phyloP scores from a whole-genome alignment of 2,113 vertebrate genomes.

The Mellivora capensis region DNA sequence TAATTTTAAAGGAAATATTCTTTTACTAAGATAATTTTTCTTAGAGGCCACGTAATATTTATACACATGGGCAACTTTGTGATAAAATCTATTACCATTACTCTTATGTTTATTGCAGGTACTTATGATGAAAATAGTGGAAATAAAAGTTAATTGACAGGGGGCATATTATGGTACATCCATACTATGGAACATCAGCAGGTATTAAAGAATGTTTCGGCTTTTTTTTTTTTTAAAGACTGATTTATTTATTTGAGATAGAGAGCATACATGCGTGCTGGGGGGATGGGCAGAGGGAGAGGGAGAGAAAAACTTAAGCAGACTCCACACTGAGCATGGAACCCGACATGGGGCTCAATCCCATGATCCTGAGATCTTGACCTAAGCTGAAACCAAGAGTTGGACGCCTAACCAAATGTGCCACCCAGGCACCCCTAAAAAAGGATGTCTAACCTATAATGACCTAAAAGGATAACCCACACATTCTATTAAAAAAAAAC shows the following conservation, averaged over 20 bases:
- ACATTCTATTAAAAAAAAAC: background rate
- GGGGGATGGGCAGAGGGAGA: background rate
- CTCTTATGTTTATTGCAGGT: background rate
- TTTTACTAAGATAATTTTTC: constrained; percentile 47
- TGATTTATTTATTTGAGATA: background rate
- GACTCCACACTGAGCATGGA: background rate
- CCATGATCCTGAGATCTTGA: background rate
- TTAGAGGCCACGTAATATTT: background rate
- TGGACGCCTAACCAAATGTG: background rate
- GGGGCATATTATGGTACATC: background rate
- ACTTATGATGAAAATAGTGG: background rate
- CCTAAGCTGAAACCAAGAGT: background rate
- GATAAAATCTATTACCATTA: background rate
- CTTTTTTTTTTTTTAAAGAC: background rate
- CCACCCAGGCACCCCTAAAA: background rate
- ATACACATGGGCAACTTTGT: background rate
- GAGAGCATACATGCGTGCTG: background rate
- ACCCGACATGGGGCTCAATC: background rate
- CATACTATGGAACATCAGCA: background rate
- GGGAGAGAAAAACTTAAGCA: background rate
- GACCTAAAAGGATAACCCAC: background rate
- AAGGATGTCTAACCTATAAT: background rate
- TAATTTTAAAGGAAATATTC: background rate
- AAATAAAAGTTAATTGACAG: constrained; percentile 11
- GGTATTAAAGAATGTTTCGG: background rate